Evolutionary conservation across 2,888 invertebrate genomes (phyloP).

Genomic region (Achlya flavicornis): DNA sequence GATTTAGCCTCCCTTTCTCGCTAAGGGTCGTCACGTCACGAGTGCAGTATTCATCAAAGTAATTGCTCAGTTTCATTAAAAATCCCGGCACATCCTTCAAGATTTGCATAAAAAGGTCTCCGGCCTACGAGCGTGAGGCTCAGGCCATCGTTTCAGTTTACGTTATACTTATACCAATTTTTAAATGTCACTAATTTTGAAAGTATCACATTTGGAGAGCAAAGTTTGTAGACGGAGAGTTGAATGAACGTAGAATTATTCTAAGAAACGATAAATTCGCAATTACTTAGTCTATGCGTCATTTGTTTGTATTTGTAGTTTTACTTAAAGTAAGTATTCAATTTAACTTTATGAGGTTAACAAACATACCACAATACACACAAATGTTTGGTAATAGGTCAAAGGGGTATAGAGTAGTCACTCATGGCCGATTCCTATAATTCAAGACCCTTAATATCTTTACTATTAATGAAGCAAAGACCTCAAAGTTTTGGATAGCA

Average conservation of each 20-base stretch:
- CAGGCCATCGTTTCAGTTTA: conserved; percentile 47
- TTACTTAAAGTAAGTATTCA: too few species aligned
- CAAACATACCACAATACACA: too few species aligned
- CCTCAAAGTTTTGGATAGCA: too few species aligned
- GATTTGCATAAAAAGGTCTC: conserved; percentile 80
- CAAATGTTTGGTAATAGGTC: not conserved
- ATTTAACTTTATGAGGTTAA: too few species aligned
- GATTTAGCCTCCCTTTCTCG: conserved; percentile 40
- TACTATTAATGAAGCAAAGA: too few species aligned
- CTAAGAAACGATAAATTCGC: not conserved
- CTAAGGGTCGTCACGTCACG: conserved; percentile 56
- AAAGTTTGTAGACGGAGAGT: conserved; percentile 36
- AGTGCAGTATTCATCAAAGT: conserved; percentile 73
- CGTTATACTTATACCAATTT: conserved; percentile 69
- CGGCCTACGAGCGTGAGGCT: conserved; percentile 38
- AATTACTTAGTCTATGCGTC: not conserved
- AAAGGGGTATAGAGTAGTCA: too few species aligned
- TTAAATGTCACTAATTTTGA: conserved; percentile 58
- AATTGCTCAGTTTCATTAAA: conserved; percentile 78
- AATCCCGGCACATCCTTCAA: conserved; percentile 76
- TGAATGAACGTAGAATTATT: conserved; percentile 14
- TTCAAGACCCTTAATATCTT: too few species aligned
- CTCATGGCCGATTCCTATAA: too few species aligned
- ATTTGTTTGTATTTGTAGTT: not conserved
- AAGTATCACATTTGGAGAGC: conserved; percentile 51